Percentiles rank a stretch among this genome's conserved stretches.
phyloP scores from a whole-genome alignment of 2,797 vertebrate genomes.

The Gallirallus australis region DNA sequence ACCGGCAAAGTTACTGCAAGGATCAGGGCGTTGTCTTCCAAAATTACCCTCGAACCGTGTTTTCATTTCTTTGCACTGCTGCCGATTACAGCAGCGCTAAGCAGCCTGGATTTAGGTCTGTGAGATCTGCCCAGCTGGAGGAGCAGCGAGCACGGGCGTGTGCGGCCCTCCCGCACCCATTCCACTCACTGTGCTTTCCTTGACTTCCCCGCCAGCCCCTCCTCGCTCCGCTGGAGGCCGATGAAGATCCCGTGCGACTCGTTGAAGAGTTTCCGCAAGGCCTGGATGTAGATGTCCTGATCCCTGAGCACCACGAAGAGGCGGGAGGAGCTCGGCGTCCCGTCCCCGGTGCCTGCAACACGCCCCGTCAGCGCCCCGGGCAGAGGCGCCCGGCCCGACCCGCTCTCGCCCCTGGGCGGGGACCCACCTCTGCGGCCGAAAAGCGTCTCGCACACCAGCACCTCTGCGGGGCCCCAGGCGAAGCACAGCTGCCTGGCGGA shows the following conservation, averaged over 20 bases:
- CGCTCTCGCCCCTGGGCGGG: not conserved
- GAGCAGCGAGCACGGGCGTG: not conserved
- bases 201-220: constrained; percentile 88
- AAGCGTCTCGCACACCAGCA: constrained; percentile 89
- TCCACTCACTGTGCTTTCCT: constrained; percentile 90
- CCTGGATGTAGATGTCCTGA: constrained; percentile 91
- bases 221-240: constrained; percentile 90
- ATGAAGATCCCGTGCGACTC: constrained; percentile 97
- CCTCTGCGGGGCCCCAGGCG: constrained; percentile 93
- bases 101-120: not conserved
- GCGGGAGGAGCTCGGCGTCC: constrained; percentile 49
- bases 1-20: accelerated
- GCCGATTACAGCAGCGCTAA: not conserved
- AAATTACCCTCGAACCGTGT: not conserved
- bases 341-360: constrained; percentile 47
- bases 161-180: not conserved
- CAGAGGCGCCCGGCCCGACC: too few species aligned
- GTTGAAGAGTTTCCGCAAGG: constrained; percentile 95
- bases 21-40: not conserved
- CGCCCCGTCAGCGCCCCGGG: not conserved
- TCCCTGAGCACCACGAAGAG: constrained; percentile 90
- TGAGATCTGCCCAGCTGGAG: not conserved
- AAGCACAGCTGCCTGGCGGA: constrained; percentile 87
- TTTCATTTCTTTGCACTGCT: not conserved
- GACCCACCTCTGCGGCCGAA: constrained; percentile 81